Base-by-base conservation (phyloP, 2,797 vertebrate species). In the Alauda arvensis region DNA sequence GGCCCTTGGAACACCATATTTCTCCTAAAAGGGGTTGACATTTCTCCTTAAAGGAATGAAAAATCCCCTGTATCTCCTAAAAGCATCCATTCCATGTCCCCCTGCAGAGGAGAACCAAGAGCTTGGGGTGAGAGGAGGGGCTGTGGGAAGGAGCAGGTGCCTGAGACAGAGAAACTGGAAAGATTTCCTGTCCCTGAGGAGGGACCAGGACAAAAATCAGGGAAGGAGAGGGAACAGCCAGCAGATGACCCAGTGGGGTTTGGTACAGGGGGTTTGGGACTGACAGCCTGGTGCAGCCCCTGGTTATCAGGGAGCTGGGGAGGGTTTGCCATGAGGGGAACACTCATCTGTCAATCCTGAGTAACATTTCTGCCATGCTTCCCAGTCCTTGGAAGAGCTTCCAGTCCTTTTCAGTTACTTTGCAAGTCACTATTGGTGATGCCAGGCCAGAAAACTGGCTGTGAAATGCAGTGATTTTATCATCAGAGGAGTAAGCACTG, bases 241-340 rank as follows among this genome's bases (percentile, higher is more conserved):
- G 3, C 29, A 15, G 33, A 1, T 2, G 1, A 1, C 0, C n/a
- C 48, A 43, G 1, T 2, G 4, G 10, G 45, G 9, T 33, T 57
- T 53, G 71, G 24, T 43, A 2, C 2, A 7, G n/a, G 7, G 39
- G 9, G 4, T 4, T 21, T 28, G 28, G 49, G 18, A 25, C 0
- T 9, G 40, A 8, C 24, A 51, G 43, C 8, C 56, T 43, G 61
- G 3, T 5, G 12, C 65, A 42, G 55, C 8, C 55, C 8, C 62
- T 31, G 67, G 2, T 24, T 18, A 10, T 33, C 26, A 12, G 63
- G 31, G 3, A 7, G 45, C 25, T 33, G 67, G 53, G n/a, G 18
- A 15, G 3, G 2, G 14, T 33, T 48, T 43, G 37, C 45, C 28
- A 16, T 2, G 1, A 45, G 34, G 57, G 42, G 23, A 39, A 12